A percentile compares a stretch with the other conserved stretches of the same genome.
Evolutionary conservation across 2,113 vertebrate genomes (phyloP).

Genomic region (Apus apus): DNA sequence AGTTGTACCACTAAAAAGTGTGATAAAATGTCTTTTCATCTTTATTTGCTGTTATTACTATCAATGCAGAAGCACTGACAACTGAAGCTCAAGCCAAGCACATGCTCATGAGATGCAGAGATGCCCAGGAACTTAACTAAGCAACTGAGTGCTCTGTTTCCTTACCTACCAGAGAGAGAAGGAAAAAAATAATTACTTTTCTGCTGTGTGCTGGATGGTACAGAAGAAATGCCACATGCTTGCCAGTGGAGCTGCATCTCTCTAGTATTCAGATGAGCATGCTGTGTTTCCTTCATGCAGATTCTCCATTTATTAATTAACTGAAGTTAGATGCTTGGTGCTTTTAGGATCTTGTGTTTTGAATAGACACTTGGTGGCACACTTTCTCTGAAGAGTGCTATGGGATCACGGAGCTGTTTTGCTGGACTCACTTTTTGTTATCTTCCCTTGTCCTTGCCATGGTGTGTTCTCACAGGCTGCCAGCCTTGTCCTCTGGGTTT

Average conservation of each 20-base stretch:
- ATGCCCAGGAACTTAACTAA: not conserved
- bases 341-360: conserved; percentile 5
- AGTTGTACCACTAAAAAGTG: not conserved
- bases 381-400: conserved; percentile 31
- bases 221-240: not conserved
- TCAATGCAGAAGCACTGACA: not conserved
- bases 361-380: conserved; percentile 55
- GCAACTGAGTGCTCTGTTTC: not conserved
- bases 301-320: not conserved
- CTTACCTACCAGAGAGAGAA: rapidly evolving
- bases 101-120: not conserved
- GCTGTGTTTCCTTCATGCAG: not conserved
- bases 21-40: not conserved
- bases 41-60: not conserved
- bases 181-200: not conserved
- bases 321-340: not conserved
- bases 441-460: not conserved
- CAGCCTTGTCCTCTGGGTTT: not conserved
- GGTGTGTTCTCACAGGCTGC: not conserved
- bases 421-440: not conserved
- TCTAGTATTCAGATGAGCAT: not conserved
- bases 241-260: not conserved
- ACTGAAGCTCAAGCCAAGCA: not conserved
- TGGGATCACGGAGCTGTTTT: not conserved
- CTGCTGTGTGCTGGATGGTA: not conserved